These are phyloP conservation scores for Pardosa pseudoannulata DNA, from an alignment of 2,888 invertebrate genomes.

Conservation along the genomic window DNA sequence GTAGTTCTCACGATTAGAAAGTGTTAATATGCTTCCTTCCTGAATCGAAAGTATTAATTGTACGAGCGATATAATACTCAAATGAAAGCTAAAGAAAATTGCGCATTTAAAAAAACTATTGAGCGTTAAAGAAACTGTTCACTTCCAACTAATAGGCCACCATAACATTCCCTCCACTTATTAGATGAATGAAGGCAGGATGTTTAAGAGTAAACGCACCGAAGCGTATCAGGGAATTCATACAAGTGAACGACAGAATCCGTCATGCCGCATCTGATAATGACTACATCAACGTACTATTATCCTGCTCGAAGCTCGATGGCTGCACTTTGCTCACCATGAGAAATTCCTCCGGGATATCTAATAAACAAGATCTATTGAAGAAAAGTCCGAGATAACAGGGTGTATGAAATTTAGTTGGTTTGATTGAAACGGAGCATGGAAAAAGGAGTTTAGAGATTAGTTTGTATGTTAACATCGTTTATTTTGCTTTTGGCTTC, in stretches of 20 bases:
- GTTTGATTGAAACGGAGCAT: background rate
- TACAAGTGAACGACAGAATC: slow-evolving; percentile 53
- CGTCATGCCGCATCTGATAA: slow-evolving; percentile 46
- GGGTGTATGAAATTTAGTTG: background rate
- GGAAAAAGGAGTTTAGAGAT: background rate
- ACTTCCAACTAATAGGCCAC: no score
- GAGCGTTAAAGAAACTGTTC: no score
- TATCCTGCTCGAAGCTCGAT: slow-evolving; percentile 25
- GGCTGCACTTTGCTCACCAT: slow-evolving; percentile 57
- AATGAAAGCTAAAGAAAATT: no score
- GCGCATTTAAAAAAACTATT: no score
- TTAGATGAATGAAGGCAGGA: slow-evolving; percentile 55
- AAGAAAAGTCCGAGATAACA: background rate
- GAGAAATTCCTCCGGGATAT: background rate
- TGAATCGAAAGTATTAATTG: no score
- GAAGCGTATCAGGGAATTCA: slow-evolving; percentile 31
- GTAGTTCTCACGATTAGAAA: no score
- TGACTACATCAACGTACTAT: slow-evolving; percentile 30
- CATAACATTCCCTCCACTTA: slow-evolving; percentile 31
- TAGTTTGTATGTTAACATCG: no score
- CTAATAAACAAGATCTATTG: slow-evolving; percentile 2
- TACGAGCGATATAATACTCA: no score
- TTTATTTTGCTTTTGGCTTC: no score
- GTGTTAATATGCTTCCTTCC: no score
- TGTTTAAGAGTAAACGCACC: slow-evolving; percentile 15